These are phyloP conservation scores for Mystacornis crossleyi DNA, from an alignment of 2,113 vertebrate species.

Conservation along the genomic window DNA sequence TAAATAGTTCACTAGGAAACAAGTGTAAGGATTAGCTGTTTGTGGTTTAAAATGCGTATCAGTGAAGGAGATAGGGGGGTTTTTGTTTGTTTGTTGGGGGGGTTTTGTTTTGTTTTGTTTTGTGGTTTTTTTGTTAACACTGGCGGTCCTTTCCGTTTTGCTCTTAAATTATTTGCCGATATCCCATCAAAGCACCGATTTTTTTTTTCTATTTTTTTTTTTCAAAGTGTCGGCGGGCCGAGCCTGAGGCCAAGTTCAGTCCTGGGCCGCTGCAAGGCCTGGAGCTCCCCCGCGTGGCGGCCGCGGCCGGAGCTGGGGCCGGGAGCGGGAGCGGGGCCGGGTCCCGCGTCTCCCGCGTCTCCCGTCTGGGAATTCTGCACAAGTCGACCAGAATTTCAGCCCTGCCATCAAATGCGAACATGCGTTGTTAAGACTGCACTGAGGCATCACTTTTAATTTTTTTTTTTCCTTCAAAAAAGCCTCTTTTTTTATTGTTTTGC, in stretches of 20 bases:
- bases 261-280: slow-evolving; percentile 11
- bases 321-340: accelerated
- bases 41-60: not conserved
- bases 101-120: not conserved
- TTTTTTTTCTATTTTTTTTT: not conserved
- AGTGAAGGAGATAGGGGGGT: not conserved
- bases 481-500: accelerated
- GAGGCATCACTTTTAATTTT: not conserved
- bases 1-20: slow-evolving; percentile 51
- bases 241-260: not conserved
- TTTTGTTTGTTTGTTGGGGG: no score
- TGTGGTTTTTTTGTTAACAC: not conserved
- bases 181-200: not conserved
- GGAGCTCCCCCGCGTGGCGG: slow-evolving; percentile 74
- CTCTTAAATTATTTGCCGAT: not conserved
- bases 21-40: not conserved
- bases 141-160: not conserved
- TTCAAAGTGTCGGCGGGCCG: not conserved
- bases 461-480: accelerated
- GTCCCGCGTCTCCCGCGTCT: accelerated
- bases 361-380: not conserved
- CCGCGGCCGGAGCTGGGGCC: not conserved
- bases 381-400: accelerated
- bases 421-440: accelerated
- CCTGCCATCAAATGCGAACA: accelerated